Evolutionary conservation across 2,888 invertebrate species (phyloP), one percentile per base, ranked within the genome.

Genomic region (Nycteola revayana): DNA sequence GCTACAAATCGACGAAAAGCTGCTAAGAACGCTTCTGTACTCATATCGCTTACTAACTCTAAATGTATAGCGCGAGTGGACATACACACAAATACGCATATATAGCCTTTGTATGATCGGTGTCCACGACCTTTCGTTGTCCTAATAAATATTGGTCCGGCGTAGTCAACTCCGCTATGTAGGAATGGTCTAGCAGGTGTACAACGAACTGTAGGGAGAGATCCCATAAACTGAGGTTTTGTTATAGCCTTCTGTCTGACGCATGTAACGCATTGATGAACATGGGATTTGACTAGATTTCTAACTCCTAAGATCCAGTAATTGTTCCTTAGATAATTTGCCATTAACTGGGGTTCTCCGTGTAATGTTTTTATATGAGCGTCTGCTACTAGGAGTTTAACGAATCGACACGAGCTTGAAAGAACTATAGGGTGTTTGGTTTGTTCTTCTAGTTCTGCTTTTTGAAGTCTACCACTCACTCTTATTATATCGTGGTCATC

Each of bases 51-150:
- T 1, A 30, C 24, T 9, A 24, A 6, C 17, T 30, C 30, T n/a
- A 30, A 17, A 14, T 30, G 30, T 1, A 30, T 1, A 7, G 24
- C 30, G n/a, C 24, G 21, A 7, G 29, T n/a, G n/a, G n/a, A n/a
- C n/a, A n/a, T n/a, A n/a, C n/a, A n/a, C n/a, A n/a, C n/a, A n/a
- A n/a, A n/a, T n/a, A n/a, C n/a, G n/a, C n/a, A n/a, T n/a, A n/a
- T n/a, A n/a, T n/a, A n/a, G n/a, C n/a, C n/a, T n/a, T 30, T 33
- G 8, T 33, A 14, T 7, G 32, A 8, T 1, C n/a, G 8, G 14
- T 23, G 27, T 3, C 23, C 17, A 2, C 32, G 26, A 8, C 32
- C 32, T 14, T 32, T 32, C 7, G 26, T 22, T 11, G 32, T 27
- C n/a, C 32, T 25, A 21, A 32, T 21, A 8, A 10, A 21, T 1